These are phyloP conservation scores for Gila orcuttii DNA, from an alignment of 2,113 vertebrate species.

Conservation along the genomic window DNA sequence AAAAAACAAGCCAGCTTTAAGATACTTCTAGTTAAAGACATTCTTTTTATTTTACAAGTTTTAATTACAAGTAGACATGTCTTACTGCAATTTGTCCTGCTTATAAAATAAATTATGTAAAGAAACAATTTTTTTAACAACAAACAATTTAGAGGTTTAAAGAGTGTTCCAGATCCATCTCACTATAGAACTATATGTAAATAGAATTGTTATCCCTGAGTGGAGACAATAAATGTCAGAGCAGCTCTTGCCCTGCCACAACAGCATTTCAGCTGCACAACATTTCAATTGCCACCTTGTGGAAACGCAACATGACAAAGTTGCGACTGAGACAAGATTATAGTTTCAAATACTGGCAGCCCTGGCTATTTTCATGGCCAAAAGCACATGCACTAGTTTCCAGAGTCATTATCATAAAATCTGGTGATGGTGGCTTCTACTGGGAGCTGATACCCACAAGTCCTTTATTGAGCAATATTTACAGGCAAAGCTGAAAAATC, in stretches of 20 bases:
- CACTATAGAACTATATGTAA: conserved; percentile 34
- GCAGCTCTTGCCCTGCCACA: conserved; percentile 3
- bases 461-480: conserved; percentile 41
- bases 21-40: neutral
- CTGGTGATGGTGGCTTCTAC: conserved; percentile 24
- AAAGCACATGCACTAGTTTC: conserved; percentile 42
- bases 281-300: conserved; percentile 44
- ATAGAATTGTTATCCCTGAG: conserved; percentile 37
- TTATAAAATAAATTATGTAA: conserved; percentile 25
- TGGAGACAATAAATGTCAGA: conserved; percentile 49
- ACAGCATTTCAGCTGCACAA: conserved; percentile 1
- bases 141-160: neutral
- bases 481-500: neutral
- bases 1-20: too few relatives aligned
- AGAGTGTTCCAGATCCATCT: neutral
- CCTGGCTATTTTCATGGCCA: conserved; percentile 38
- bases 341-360: conserved; percentile 48
- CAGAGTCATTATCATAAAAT: conserved; percentile 53
- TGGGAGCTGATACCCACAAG: conserved; percentile 19
- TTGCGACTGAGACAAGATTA: conserved; percentile 54
- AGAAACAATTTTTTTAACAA: neutral
- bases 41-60: neutral
- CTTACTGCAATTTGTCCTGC: neutral
- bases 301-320: conserved; percentile 55
- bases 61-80: conserved; percentile 37